A percentile compares a stretch with the other conserved stretches of the same genome.
These are phyloP conservation scores for Mesoligia furuncula DNA, from an alignment of 2,888 invertebrate species.

Conservation along the genomic window DNA sequence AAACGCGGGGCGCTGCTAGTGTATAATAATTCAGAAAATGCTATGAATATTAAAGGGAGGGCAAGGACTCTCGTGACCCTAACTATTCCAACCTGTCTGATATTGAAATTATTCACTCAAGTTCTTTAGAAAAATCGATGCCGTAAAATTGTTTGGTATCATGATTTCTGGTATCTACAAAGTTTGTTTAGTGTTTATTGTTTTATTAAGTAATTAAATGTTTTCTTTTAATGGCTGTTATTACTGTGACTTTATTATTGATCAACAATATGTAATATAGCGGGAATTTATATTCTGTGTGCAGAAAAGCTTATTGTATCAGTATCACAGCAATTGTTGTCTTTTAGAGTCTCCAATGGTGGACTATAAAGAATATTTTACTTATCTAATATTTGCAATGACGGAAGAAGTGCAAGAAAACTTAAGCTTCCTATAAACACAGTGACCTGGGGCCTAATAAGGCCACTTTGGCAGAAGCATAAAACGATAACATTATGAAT, in stretches of 20 bases:
- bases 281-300: neutral
- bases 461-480: too few species aligned
- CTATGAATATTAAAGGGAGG: constrained; percentile 32
- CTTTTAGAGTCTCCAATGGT: too few species aligned
- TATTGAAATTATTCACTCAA: constrained; percentile 20
- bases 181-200: neutral
- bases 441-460: neutral
- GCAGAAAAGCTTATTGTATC: neutral
- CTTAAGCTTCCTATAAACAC: neutral
- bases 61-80: constrained; percentile 35
- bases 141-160: constrained; percentile 13
- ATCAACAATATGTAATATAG: neutral
- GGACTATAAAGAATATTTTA: too few species aligned
- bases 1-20: too few species aligned
- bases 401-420: too few species aligned
- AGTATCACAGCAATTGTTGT: neutral
- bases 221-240: neutral
- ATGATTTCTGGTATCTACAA: constrained; percentile 18
- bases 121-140: constrained; percentile 27
- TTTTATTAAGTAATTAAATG: constrained; percentile 20
- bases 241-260: neutral
- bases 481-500: too few species aligned
- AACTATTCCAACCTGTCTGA: constrained; percentile 10
- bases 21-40: constrained; percentile 38
- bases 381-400: too few species aligned